A percentile compares a stretch with the other conserved stretches of the same genome.
Conservation (phyloP, 2,888 invertebrate genomes). For the Tetropium fuscum region DNA sequence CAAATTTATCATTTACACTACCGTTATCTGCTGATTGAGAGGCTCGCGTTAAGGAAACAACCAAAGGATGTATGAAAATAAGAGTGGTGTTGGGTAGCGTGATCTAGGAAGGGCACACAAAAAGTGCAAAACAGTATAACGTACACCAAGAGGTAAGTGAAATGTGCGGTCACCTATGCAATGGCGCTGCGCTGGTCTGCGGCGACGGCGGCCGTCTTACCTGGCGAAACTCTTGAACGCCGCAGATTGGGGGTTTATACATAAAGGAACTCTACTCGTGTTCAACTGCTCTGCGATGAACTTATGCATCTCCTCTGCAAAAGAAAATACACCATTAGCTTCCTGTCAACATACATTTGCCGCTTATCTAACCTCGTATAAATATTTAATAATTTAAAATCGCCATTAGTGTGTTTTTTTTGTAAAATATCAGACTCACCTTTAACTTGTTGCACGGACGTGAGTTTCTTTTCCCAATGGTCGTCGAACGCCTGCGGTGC, state of each 20-base stretch:
- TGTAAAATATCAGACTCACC: no score
- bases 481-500: conserved; percentile 94
- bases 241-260: conserved; percentile 99
- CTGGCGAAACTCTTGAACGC: conserved; percentile 99
- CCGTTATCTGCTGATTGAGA: no score
- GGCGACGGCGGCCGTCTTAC: conserved; percentile 76
- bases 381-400: no score
- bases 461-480: conserved; percentile 95
- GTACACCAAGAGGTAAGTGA: conserved; percentile 63
- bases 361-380: no score
- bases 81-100: no score
- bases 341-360: no score
- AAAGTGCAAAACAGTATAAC: conserved; percentile 41
- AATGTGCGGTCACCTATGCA: conserved; percentile 67
- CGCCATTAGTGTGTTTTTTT: no score
- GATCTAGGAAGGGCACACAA: no score
- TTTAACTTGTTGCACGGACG: conserved; percentile 94
- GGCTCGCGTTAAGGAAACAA: no score
- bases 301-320: conserved; percentile 97
- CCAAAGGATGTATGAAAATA: no score
- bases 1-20: no score
- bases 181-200: conserved; percentile 67
- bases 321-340: conserved; percentile 33
- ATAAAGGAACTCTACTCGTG: conserved; percentile 95
- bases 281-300: conserved; percentile 98